phyloP scores from a whole-genome alignment of 2,888 invertebrate genomes.

The Aradus depressus region DNA sequence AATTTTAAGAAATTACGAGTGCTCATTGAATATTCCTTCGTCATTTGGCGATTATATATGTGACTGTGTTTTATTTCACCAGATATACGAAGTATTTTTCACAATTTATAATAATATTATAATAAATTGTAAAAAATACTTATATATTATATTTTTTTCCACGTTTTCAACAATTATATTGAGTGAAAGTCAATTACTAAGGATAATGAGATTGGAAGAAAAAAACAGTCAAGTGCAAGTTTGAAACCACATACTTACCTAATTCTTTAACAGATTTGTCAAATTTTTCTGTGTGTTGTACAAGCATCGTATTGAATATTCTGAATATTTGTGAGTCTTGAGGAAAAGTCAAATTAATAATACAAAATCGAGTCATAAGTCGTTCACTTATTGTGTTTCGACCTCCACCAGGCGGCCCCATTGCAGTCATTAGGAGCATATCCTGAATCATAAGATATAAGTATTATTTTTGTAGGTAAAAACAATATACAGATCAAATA shows the following conservation, averaged over 20 bases:
- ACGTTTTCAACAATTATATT: too few species aligned
- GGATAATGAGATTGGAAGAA: not conserved
- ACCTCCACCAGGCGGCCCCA: constrained; percentile 82
- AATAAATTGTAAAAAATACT: constrained; percentile 5
- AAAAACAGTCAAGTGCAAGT: not conserved
- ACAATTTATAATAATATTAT: not conserved
- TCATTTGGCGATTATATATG: too few species aligned
- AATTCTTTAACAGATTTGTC: constrained; percentile 66
- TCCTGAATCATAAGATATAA: constrained; percentile 40
- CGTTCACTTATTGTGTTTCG: constrained; percentile 67
- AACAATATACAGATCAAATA: not conserved
- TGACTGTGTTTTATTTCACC: too few species aligned
- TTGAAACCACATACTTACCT: constrained; percentile 38
- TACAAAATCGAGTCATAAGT: constrained; percentile 63
- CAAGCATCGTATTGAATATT: constrained; percentile 76
- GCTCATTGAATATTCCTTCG: too few species aligned
- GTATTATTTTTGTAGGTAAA: not conserved
- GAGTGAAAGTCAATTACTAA: too few species aligned
- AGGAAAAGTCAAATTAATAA: constrained; percentile 73
- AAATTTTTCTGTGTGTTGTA: constrained; percentile 64
- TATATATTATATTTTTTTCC: too few species aligned
- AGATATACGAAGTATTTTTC: too few species aligned
- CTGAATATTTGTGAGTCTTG: constrained; percentile 61
- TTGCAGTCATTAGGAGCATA: constrained; percentile 66
- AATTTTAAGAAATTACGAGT: too few species aligned